Evolutionary conservation across 2,888 invertebrate species (phyloP).

Genomic region (Andrena marginata): DNA sequence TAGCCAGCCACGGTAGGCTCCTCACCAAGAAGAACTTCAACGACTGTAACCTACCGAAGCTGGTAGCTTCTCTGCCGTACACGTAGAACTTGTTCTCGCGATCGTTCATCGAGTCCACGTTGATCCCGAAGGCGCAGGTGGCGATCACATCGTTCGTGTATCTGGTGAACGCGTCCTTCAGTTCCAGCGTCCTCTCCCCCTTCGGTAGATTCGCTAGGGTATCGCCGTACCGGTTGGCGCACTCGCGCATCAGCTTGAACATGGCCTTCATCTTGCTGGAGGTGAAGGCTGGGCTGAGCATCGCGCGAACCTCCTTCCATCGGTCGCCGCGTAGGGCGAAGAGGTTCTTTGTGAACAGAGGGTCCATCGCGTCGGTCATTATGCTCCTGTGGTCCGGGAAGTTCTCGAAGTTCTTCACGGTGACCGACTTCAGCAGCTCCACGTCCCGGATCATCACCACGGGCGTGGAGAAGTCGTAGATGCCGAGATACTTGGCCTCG

Average conservation of each 20-base stretch:
- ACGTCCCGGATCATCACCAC: slow-evolving; percentile 70
- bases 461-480: slow-evolving; percentile 69
- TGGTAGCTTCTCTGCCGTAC: slow-evolving; percentile 66
- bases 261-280: slow-evolving; percentile 87
- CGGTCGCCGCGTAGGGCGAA: slow-evolving; percentile 81
- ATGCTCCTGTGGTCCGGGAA: slow-evolving; percentile 53
- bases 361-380: slow-evolving; percentile 35
- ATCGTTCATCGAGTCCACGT: slow-evolving; percentile 76
- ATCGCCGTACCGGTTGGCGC: slow-evolving; percentile 62
- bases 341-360: slow-evolving; percentile 68
- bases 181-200: slow-evolving; percentile 64
- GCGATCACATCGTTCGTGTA: slow-evolving; percentile 79
- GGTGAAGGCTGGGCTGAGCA: slow-evolving; percentile 87
- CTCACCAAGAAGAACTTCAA: slow-evolving; percentile 61
- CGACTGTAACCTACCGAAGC: slow-evolving; percentile 17
- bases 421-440: slow-evolving; percentile 68
- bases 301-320: slow-evolving; percentile 86
- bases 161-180: slow-evolving; percentile 78
- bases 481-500: slow-evolving; percentile 70
- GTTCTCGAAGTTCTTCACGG: slow-evolving; percentile 72
- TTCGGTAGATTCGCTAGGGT: slow-evolving; percentile 43
- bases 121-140: slow-evolving; percentile 77
- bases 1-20: slow-evolving; percentile 32
- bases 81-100: slow-evolving; percentile 78
- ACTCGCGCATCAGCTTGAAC: slow-evolving; percentile 79